Percentiles rank a stretch among this genome's conserved stretches.
These are phyloP conservation scores for Lindbergichthys nudifrons DNA, from an alignment of 2,797 vertebrate genomes.

Conservation along the genomic window DNA sequence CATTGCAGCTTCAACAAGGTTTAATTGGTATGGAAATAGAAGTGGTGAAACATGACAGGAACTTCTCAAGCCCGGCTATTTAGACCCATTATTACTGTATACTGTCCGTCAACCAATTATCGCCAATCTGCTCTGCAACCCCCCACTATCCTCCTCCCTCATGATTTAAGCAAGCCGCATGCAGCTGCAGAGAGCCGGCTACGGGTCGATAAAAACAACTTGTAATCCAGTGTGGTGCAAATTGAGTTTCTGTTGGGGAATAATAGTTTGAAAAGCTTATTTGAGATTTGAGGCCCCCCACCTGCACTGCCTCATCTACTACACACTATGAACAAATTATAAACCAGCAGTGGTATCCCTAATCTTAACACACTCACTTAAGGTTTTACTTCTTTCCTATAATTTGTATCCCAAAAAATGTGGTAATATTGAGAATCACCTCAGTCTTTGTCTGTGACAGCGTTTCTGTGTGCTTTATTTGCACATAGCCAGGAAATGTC, in stretches of 20 bases:
- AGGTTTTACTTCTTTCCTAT: background rate
- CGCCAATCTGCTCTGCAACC: slow-evolving; percentile 74
- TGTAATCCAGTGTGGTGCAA: slow-evolving; percentile 73
- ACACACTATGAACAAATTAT: slow-evolving; percentile 25
- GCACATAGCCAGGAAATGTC: slow-evolving; percentile 80
- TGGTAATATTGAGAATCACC: slow-evolving; percentile 24
- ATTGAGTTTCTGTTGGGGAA: slow-evolving; percentile 73
- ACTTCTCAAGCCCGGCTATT: slow-evolving; percentile 60
- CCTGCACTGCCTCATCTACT: background rate
- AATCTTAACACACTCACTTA: background rate
- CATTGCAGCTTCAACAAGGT: slow-evolving; percentile 72
- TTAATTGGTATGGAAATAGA: slow-evolving; percentile 83
- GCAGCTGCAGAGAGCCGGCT: slow-evolving; percentile 62
- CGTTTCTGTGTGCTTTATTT: slow-evolving; percentile 72
- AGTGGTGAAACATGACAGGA: slow-evolving; percentile 79
- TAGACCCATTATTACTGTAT: slow-evolving; percentile 79
- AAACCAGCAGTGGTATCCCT: background rate
- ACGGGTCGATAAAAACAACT: slow-evolving; percentile 69
- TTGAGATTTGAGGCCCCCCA: slow-evolving; percentile 46
- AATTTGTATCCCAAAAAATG: background rate
- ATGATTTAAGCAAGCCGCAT: slow-evolving; percentile 63
- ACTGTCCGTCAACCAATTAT: slow-evolving; percentile 83
- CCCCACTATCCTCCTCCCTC: slow-evolving; percentile 68
- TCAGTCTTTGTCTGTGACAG: slow-evolving; percentile 65
- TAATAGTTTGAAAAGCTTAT: slow-evolving; percentile 58